Base-by-base conservation (phyloP, 2,113 vertebrate species). In the Odocoileus virginianus region DNA sequence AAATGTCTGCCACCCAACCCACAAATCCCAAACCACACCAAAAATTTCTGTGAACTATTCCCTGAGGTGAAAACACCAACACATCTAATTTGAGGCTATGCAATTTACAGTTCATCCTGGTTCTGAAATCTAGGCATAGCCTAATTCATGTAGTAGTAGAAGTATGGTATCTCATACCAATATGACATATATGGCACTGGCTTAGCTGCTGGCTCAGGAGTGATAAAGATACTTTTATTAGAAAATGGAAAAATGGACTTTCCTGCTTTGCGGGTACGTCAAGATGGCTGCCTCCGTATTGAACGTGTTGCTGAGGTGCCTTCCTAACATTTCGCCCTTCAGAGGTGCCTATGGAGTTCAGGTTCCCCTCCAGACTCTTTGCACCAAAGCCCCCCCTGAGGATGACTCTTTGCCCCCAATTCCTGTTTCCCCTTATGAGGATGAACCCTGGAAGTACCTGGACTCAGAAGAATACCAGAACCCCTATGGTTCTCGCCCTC, bases 401-500 rank as follows among this genome's bases (percentile, higher is more conserved):
- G 78, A 98, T 78, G 93, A 95, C 60, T 84, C 91, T 84, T 94
- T 79, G 33, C 23, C 94, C 43, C 30, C 43, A 2, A 6, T 60
- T 96, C 95, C 96, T 2, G 8, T 96, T 87, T 97, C 98, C 14
- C 99, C 98, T 28, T 99, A 99, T 98, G 98, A 98, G 88, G 98
- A 99, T 55, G 98, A 95, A 40, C 99, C 99, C 0, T 99, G 99
- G 99, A 99, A 99, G 64, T 99, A 99, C 50, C 95, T 99, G 97
- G 98, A 99, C 60, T 99, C 99, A 81, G 99, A 99, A 99, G 99
- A 99, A 97, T 99, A 99, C 95, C 97, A 98, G 23, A 98, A 98
- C 55, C 99, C 97, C 25, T 99, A 99, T 93, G 99, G 99, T 61
- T 97, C 96, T 84, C 98, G 84, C 27, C 97, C 98, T 0, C 97